These are phyloP conservation scores for Sussaba pulchella DNA, from an alignment of 2,888 invertebrate species.

Conservation along the genomic window DNA sequence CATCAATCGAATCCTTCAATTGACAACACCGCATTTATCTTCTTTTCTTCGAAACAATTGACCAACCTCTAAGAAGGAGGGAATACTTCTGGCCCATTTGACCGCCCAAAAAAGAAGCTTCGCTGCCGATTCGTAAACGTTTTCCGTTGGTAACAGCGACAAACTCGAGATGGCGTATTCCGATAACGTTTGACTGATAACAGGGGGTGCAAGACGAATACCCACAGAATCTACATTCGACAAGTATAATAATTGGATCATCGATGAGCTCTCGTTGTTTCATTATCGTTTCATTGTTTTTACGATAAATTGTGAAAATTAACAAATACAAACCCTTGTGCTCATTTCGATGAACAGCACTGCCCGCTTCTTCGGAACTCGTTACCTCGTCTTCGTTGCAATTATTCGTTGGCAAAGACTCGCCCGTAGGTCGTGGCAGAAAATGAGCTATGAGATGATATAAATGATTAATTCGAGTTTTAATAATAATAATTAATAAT, in stretches of 20 bases:
- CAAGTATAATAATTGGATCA: not conserved
- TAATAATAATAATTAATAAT: not conserved
- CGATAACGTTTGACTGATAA: conserved; percentile 81
- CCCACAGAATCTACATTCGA: conserved; percentile 44
- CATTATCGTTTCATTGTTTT: too few relatives aligned
- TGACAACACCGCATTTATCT: not conserved
- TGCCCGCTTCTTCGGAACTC: conserved; percentile 89
- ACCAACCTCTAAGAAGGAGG: conserved; percentile 89
- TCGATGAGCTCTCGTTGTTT: too few relatives aligned
- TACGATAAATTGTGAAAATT: too few relatives aligned
- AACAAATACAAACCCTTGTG: conserved; percentile 70
- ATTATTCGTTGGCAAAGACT: conserved; percentile 84
- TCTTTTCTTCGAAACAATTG: not conserved
- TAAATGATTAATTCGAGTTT: conserved; percentile 3
- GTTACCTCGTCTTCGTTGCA: conserved; percentile 91
- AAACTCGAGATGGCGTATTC: conserved; percentile 84
- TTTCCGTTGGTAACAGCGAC: conserved; percentile 86
- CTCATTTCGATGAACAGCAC: conserved; percentile 72
- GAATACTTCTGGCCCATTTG: conserved; percentile 92
- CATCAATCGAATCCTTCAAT: not conserved
- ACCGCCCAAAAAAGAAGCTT: conserved; percentile 91
- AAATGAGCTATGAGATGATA: conserved; percentile 80
- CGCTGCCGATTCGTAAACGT: conserved; percentile 89
- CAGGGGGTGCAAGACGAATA: conserved; percentile 70
- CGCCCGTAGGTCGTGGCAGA: conserved; percentile 83